Evolutionary conservation across 92 coral and sea anemone species (phyloP).

Genomic region (Epizoanthus stellaris): DNA sequence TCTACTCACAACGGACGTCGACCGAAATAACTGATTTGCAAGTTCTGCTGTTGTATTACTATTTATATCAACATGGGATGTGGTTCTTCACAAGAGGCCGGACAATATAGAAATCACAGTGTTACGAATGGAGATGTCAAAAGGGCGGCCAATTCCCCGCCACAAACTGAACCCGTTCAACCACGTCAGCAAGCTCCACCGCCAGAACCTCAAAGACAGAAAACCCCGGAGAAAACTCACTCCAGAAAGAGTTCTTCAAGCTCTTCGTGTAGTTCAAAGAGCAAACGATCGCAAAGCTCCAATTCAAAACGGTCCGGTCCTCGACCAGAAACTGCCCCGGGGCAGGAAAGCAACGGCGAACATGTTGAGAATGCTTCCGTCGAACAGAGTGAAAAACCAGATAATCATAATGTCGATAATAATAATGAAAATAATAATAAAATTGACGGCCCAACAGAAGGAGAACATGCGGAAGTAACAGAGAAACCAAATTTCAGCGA

Average conservation of each 20-base stretch:
- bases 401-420: neutral
- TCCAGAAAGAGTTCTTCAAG: slow-evolving; percentile 3
- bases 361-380: slow-evolving; percentile 32
- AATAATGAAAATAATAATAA: neutral
- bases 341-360: slow-evolving; percentile 23
- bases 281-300: neutral
- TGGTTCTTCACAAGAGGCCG: slow-evolving; percentile 61
- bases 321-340: slow-evolving; percentile 31
- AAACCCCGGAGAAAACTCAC: neutral
- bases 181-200: slow-evolving; percentile 25
- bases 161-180: slow-evolving; percentile 16
- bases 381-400: slow-evolving; percentile 39
- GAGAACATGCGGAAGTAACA: slow-evolving; percentile 47
- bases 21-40: neutral
- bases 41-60: neutral
- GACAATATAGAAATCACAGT: slow-evolving; percentile 10
- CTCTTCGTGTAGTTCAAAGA: slow-evolving; percentile 12
- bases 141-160: slow-evolving; percentile 54
- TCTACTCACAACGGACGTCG: neutral
- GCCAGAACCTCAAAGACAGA: slow-evolving; percentile 4
- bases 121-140: slow-evolving; percentile 72
- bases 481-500: slow-evolving; percentile 86
- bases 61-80: slow-evolving; percentile 66
- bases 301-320: neutral
- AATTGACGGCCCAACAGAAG: slow-evolving; percentile 19